phyloP scores from a whole-genome alignment of 2,888 invertebrate genomes.

The Lissocephala sabroskyi region DNA sequence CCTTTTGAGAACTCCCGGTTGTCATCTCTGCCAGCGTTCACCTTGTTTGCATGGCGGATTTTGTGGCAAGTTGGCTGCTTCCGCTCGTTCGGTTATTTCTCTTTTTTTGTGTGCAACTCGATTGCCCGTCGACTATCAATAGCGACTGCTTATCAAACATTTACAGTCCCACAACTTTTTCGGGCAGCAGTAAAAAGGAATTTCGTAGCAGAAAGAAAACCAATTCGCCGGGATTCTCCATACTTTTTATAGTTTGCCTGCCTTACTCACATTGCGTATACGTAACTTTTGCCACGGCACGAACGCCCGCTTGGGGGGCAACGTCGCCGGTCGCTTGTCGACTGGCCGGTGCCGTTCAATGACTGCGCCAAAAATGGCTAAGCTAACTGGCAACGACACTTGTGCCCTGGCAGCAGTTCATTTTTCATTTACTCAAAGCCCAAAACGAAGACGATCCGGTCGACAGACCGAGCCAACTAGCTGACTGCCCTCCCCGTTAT shows the following conservation, averaged over 20 bases:
- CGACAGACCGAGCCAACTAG: constrained; percentile 22
- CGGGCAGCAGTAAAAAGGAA: constrained; percentile 1
- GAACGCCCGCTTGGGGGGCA: too few species aligned
- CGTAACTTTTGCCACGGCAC: constrained; percentile 29
- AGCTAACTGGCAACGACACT: constrained; percentile 45
- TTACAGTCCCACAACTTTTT: constrained; percentile 35
- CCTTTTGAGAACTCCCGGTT: too few species aligned
- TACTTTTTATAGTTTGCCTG: too few species aligned
- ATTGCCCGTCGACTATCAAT: constrained; percentile 36
- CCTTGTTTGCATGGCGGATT: too few species aligned
- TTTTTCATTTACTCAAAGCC: constrained; percentile 55
- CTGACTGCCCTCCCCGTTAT: too few species aligned
- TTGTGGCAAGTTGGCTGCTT: too few species aligned
- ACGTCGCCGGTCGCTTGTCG: constrained; percentile 1
- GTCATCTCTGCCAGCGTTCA: too few species aligned
- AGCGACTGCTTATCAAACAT: constrained; percentile 51
- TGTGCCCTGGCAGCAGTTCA: constrained; percentile 39
- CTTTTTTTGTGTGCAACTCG: too few species aligned
- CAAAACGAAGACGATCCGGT: constrained; percentile 35
- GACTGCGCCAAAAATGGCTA: constrained; percentile 35
- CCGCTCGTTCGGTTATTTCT: too few species aligned
- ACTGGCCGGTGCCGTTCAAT: constrained; percentile 19
- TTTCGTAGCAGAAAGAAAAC: constrained; percentile 7
- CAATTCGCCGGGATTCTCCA: not conserved
- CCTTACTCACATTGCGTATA: constrained; percentile 45